Base-by-base conservation (phyloP, 35 echinoderm and acorn worm genomes). In the Patiria miniata region DNA sequence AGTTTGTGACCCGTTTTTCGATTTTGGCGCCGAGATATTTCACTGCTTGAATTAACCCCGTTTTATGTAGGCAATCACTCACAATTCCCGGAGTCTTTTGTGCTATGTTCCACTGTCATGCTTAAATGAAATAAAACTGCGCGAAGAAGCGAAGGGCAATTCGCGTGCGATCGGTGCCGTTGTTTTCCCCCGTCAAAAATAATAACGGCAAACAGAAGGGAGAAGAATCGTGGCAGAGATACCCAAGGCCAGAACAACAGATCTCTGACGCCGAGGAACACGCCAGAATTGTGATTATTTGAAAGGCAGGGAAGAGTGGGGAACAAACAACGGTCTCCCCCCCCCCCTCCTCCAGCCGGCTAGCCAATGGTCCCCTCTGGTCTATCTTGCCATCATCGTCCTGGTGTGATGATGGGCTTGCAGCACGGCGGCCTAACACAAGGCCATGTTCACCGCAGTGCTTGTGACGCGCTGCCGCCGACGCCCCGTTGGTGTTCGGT, bases 241-340 rank as follows among this genome's bases (percentile, higher is more conserved):
- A 73, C 65, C 65, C 65, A 73, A 73, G 65, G 65, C 65, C 65
- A 73, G 34, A 73, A 73, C 65, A 73, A 73, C 65, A 73, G 65
- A 73, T 73, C 26, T 32, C 65, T 73, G 65, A 73, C 65, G 65
- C 65, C 65, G 65, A 32, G 19, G 65, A 73, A 73, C 65, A 23
- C 34, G 65, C 26, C 19, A 30, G 65, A 34, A 14, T 73, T 73
- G 65, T 73, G 65, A 36, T 73, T 28, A 36, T 73, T 73, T 73
- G 34, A 14, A 36, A 2, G 65, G 65, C 26, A 73, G 23, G 2
- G 16, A 73, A 47, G 42, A 47, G 42, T 12, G 42, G 26, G 14
- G 65, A 73, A 30, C 65, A 73, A 73, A 73, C 65, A 73, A 73
- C 65, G 19, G 65, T 2, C 19, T 26, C 26, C 26, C 26, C 14